Evolutionary conservation across 2,888 invertebrate genomes (phyloP).

Genomic region (Odontomyia ornata): DNA sequence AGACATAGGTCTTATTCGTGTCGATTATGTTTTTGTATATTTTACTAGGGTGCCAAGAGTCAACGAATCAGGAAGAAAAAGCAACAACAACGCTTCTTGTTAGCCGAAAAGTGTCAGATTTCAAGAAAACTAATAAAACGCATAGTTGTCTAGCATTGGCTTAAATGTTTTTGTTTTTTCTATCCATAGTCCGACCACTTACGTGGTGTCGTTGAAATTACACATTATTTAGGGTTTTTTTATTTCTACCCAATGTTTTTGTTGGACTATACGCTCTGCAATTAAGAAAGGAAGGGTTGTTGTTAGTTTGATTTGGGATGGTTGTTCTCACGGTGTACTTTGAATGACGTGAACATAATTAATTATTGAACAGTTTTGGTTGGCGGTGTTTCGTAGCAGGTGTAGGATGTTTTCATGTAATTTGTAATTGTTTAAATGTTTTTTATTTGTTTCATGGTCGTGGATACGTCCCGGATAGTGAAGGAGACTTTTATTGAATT

Average conservation of each 20-base stretch:
- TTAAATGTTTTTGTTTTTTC: slow-evolving; percentile 36
- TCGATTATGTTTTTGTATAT: background rate
- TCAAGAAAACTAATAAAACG: slow-evolving; percentile 49
- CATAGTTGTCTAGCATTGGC: background rate
- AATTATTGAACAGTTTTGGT: no score
- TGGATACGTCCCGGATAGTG: no score
- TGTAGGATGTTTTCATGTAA: no score
- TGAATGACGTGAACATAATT: no score
- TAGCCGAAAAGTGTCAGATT: slow-evolving; percentile 47
- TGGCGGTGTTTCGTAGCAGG: no score
- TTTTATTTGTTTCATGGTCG: no score
- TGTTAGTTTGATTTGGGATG: background rate
- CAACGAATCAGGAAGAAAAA: slow-evolving; percentile 12
- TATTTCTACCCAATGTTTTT: background rate
- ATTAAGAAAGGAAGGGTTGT: background rate
- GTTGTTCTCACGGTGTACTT: slow-evolving; percentile 18
- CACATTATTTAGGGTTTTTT: background rate
- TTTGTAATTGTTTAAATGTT: no score
- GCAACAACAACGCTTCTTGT: slow-evolving; percentile 28
- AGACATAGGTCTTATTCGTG: slow-evolving; percentile 22
- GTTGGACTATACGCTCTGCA: background rate
- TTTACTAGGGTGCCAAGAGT: background rate
- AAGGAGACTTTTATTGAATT: no score
- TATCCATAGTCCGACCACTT: slow-evolving; percentile 32
- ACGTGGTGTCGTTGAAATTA: slow-evolving; percentile 30